Base-by-base conservation (phyloP, 2,797 vertebrate genomes). In the Petrocephalus sullivani region DNA sequence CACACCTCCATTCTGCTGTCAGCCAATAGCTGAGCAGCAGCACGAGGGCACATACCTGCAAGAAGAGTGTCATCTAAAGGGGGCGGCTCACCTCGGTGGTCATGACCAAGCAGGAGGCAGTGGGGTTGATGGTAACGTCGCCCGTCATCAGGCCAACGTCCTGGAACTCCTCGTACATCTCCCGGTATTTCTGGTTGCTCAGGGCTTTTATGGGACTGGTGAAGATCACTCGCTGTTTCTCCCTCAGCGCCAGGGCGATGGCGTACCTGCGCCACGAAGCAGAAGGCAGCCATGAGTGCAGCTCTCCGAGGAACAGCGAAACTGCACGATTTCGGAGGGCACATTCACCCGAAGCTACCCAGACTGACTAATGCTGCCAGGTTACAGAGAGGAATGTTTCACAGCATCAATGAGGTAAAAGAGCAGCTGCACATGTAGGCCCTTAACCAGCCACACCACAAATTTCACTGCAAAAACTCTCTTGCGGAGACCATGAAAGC, bases 141-240 rank as follows among this genome's bases (percentile, higher is more conserved):
- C 98, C 98, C 2, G 98, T 99, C 98, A 99, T 98, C 92, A 99
- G 94, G 14, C 98, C 98, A 64, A 99, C 98, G 88, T 99, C 98
- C 92, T 99, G 98, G 90, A 99, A 99, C 93, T 99, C 98, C 92
- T 99, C 98, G 37, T 99, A 99, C 98, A 99, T 99, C 91, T 99
- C 98, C 91, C 98, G 96, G 92, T 99, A 99, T 91, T 99, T 99
- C 93, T 99, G 98, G 92, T 99, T 99, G 92, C 98, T 99, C 85
- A 99, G 92, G 88, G 98, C 98, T 93, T 99, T 99, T 92, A 99
- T 99, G 87, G 98, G 98, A 92, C 98, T 99, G 75, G 98, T 99
- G 95, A 99, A 99, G 94, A 99, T 99, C 87, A 99, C 98, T 41
- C 98, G 96, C 91, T 99, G 98, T 90, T 99, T 99, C 83, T 98